Percentiles rank a stretch among this genome's conserved stretches.
Conservation (phyloP, 2,113 vertebrate species). For the pig (Sus scrofa) region DNA sequence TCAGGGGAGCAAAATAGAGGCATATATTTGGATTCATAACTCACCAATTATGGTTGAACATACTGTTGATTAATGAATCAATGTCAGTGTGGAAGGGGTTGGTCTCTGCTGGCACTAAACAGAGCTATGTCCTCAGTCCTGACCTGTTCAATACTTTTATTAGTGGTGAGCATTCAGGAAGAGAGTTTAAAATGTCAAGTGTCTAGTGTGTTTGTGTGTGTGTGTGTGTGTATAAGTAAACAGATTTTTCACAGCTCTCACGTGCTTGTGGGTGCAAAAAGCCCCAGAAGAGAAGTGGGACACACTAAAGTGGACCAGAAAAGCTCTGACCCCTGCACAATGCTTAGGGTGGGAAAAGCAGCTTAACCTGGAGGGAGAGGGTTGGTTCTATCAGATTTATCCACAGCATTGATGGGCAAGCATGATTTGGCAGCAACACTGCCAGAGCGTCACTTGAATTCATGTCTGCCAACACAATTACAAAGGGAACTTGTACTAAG, state of each 20-base stretch:
- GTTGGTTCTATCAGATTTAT: background rate
- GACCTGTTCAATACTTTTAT: background rate
- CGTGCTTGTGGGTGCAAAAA: background rate
- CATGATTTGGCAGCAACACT: background rate
- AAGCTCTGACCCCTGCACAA: background rate
- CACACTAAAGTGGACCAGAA: background rate
- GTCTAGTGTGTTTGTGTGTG: background rate
- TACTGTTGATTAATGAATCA: background rate
- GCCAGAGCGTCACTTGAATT: background rate
- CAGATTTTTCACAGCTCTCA: background rate
- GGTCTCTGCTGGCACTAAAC: background rate
- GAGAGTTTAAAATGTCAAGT: background rate
- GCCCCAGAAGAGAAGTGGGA: background rate
- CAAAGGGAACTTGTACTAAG: background rate
- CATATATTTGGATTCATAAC: background rate
- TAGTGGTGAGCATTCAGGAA: background rate
- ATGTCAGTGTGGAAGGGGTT: background rate
- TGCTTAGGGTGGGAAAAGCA: background rate
- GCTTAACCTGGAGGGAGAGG: background rate
- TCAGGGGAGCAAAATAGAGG: background rate
- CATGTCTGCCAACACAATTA: background rate
- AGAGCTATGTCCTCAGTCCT: background rate
- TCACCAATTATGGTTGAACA: background rate
- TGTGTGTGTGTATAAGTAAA: too few relatives aligned
- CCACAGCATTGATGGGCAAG: background rate